Conservation (phyloP, 2,797 vertebrate species). For the Myripristis jacobus region DNA sequence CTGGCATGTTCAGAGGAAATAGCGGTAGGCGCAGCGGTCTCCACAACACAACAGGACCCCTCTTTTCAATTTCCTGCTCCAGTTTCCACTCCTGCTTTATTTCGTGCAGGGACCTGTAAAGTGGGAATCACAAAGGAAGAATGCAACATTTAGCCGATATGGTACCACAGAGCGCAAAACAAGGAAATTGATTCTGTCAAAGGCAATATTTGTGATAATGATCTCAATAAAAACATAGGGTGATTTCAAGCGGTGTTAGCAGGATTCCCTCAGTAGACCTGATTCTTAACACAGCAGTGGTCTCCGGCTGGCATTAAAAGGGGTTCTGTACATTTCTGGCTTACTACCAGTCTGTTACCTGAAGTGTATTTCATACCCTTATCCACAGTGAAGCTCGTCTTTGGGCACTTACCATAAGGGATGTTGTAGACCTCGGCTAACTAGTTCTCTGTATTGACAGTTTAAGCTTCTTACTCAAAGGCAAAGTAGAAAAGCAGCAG, state of each 20-base stretch:
- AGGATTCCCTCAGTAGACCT: conserved; percentile 52
- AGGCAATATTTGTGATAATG: conserved; percentile 78
- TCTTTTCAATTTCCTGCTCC: conserved; percentile 82
- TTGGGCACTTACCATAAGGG: neutral
- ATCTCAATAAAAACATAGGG: conserved; percentile 67
- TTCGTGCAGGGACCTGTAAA: conserved; percentile 70
- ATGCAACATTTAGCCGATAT: conserved; percentile 69
- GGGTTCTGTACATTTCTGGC: conserved; percentile 24
- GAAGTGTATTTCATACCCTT: conserved; percentile 32
- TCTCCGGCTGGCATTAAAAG: conserved; percentile 47
- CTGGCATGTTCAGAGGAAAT: conserved; percentile 72
- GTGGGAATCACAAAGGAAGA: conserved; percentile 57
- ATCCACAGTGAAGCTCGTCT: conserved; percentile 20
- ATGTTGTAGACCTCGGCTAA: conserved; percentile 13
- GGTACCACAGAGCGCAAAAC: conserved; percentile 66
- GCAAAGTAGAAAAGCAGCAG: too few relatives aligned
- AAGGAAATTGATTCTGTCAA: conserved; percentile 72
- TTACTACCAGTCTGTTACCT: conserved; percentile 20
- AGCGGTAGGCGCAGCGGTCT: conserved; percentile 69
- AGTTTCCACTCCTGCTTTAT: conserved; percentile 75
- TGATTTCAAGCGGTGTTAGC: conserved; percentile 58
- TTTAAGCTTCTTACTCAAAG: neutral
- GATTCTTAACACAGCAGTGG: conserved; percentile 44
- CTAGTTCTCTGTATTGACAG: conserved; percentile 5
- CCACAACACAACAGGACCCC: conserved; percentile 75